phyloP scores from a whole-genome alignment of 1,140 invertebrate species.

The Hermetia illucens region DNA sequence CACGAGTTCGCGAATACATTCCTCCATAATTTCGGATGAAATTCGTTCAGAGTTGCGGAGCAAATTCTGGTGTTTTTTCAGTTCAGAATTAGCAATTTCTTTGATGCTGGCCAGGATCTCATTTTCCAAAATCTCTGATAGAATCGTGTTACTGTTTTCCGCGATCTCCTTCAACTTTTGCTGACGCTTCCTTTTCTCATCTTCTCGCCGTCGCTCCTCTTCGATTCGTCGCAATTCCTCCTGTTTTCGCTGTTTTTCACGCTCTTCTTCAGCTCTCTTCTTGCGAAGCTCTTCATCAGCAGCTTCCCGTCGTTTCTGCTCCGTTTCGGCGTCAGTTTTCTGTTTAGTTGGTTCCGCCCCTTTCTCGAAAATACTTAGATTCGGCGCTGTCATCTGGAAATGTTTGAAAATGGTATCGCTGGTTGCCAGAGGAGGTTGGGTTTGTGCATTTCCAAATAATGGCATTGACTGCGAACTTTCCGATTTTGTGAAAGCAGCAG shows the following conservation, averaged over 20 bases:
- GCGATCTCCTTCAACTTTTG: slow-evolving; percentile 15
- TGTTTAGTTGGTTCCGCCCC: slow-evolving; percentile 12
- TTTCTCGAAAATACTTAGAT: slow-evolving; percentile 8
- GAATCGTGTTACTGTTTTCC: slow-evolving; percentile 22
- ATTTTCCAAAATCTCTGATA: slow-evolving; percentile 17
- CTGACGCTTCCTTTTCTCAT: slow-evolving; percentile 10
- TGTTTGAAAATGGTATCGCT: background rate
- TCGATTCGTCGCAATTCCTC: slow-evolving; percentile 3
- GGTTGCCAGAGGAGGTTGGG: background rate
- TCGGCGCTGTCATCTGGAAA: background rate
- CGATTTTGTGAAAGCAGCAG: background rate
- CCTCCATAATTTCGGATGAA: slow-evolving; percentile 25
- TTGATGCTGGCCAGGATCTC: no score
- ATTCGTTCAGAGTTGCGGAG: slow-evolving; percentile 26
- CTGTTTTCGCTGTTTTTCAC: background rate
- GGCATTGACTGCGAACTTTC: background rate
- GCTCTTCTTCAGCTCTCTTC: background rate
- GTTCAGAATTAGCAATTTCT: slow-evolving; percentile 17
- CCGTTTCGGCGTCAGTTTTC: slow-evolving; percentile 12
- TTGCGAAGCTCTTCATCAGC: slow-evolving; percentile 9
- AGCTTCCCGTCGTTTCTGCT: slow-evolving; percentile 14
- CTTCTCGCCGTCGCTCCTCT: background rate
- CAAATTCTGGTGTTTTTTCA: slow-evolving; percentile 20
- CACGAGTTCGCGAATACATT: slow-evolving; percentile 30
- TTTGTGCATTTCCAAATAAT: no score